Percentiles rank a stretch among this genome's conserved stretches.
phyloP scores from a whole-genome alignment of 2,113 vertebrate genomes.

The Perccottus glenii region DNA sequence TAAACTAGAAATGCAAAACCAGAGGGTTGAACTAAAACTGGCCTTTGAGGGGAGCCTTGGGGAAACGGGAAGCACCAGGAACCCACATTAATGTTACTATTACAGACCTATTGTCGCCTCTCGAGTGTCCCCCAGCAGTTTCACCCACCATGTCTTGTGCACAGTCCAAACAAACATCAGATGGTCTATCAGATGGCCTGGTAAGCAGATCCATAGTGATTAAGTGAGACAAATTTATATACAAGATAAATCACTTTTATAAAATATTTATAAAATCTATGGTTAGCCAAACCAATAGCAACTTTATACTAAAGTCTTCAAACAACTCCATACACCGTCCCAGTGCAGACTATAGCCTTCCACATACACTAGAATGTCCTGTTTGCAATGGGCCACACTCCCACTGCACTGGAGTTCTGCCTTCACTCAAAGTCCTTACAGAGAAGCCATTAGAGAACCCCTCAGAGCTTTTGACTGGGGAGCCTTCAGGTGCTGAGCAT shows the following conservation, averaged over 20 bases:
- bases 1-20: constrained; percentile 87
- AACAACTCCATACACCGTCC: constrained; percentile 20
- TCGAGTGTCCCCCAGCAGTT: constrained; percentile 21
- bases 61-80: constrained; percentile 82
- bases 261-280: constrained; percentile 18
- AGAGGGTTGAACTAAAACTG: constrained; percentile 88
- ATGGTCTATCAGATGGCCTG: constrained; percentile 17
- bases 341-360: constrained; percentile 18
- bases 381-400: constrained; percentile 6
- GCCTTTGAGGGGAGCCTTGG: constrained; percentile 86
- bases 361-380: constrained; percentile 10
- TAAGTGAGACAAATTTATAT: constrained; percentile 21
- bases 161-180: constrained; percentile 23
- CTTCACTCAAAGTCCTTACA: constrained; percentile 35
- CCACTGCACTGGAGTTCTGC: constrained; percentile 12
- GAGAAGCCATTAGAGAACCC: neutral
- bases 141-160: constrained; percentile 29
- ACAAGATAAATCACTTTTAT: constrained; percentile 17
- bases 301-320: constrained; percentile 37
- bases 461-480: constrained; percentile 25
- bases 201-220: neutral
- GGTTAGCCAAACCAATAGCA: constrained; percentile 31
- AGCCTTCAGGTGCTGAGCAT: constrained; percentile 24
- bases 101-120: constrained; percentile 37
- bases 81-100: constrained; percentile 44